Evolutionary conservation across 2,113 vertebrate genomes (phyloP).

Genomic region (Dicaeum eximium): DNA sequence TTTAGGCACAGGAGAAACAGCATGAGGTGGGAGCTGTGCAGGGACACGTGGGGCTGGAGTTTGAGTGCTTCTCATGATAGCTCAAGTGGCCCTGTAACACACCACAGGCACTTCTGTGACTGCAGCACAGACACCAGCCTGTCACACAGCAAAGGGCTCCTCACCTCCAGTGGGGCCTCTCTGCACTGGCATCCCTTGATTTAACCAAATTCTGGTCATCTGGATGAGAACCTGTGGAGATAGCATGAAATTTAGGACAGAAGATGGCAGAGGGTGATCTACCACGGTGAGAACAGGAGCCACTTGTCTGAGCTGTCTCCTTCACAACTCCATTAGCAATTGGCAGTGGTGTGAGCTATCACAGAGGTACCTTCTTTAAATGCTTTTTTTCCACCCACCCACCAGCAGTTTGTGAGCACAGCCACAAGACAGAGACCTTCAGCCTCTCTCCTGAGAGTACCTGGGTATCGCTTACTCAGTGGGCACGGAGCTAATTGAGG

Average conservation of each 20-base stretch:
- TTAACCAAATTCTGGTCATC: neutral
- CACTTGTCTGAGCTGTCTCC: neutral
- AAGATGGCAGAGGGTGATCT: neutral
- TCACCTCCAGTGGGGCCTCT: neutral
- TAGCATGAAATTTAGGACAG: neutral
- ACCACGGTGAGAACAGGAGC: neutral
- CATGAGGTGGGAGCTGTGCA: neutral
- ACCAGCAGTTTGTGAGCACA: neutral
- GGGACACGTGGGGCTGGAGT: neutral
- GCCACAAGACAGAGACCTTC: neutral
- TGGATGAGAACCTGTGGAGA: neutral
- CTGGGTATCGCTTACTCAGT: neutral
- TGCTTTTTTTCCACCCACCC: neutral
- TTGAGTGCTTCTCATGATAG: neutral
- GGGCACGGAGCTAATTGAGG: constrained; percentile 30
- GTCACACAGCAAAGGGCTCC: neutral
- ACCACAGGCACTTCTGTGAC: accelerated
- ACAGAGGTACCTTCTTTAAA: neutral
- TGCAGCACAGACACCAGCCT: neutral
- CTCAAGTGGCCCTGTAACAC: neutral
- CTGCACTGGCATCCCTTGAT: neutral
- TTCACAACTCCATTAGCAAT: neutral
- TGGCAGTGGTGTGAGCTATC: neutral
- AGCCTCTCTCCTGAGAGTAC: neutral
- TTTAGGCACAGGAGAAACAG: neutral